These are phyloP conservation scores for Drosophila kuntzei DNA, from an alignment of 2,888 invertebrate species.

Conservation along the genomic window DNA sequence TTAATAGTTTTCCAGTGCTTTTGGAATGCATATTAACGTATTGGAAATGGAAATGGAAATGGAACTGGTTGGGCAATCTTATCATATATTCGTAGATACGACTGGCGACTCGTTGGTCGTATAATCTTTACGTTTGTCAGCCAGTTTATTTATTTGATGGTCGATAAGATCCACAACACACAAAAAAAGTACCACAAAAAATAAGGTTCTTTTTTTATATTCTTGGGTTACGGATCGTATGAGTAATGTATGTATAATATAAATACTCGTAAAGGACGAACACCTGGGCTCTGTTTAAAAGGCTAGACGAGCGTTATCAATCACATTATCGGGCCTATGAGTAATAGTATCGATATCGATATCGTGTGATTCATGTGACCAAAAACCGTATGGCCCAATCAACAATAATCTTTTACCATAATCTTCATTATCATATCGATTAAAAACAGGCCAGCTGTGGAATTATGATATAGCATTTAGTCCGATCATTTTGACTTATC, in stretches of 20 bases:
- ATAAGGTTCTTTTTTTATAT: background rate
- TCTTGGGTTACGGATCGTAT: slow-evolving; percentile 32
- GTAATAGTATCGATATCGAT: slow-evolving; percentile 7
- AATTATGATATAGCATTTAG: slow-evolving; percentile 4
- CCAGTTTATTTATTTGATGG: slow-evolving; percentile 29
- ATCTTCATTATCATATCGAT: slow-evolving; percentile 20
- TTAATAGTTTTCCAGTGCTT: slow-evolving; percentile 11
- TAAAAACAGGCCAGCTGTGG: slow-evolving; percentile 11
- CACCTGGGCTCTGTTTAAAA: background rate
- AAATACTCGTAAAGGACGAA: slow-evolving; percentile 24
- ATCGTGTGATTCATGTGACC: slow-evolving; percentile 17
- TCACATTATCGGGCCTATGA: slow-evolving; percentile 15
- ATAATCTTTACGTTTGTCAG: slow-evolving; percentile 28
- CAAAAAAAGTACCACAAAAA: background rate
- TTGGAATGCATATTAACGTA: slow-evolving; percentile 10
- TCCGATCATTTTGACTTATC: background rate
- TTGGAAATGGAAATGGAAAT: slow-evolving; percentile 16
- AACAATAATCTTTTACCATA: slow-evolving; percentile 9
- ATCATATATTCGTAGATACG: slow-evolving; percentile 34
- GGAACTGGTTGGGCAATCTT: slow-evolving; percentile 38
- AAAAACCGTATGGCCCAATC: slow-evolving; percentile 7
- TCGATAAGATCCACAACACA: slow-evolving; percentile 37
- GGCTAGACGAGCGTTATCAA: slow-evolving; percentile 13
- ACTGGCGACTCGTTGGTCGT: slow-evolving; percentile 2
- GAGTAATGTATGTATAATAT: slow-evolving; percentile 39